Evolutionary conservation across 2,797 vertebrate species (phyloP).

Genomic region (Spinus olivaceus): DNA sequence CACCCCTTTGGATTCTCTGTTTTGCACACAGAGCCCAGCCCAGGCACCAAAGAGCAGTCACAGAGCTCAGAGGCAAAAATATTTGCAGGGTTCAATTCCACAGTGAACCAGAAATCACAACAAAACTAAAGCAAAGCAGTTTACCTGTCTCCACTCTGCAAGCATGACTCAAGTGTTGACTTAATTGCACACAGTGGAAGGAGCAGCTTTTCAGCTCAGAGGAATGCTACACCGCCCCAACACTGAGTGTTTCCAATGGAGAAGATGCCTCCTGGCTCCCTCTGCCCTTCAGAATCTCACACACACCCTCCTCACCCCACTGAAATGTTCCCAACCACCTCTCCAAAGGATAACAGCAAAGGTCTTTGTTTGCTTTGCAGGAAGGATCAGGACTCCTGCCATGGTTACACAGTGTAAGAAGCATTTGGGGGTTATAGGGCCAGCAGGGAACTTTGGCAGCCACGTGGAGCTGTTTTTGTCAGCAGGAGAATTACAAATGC

Average conservation of each 20-base stretch:
- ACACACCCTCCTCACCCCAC: slow-evolving; percentile 5
- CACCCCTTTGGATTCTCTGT: background rate
- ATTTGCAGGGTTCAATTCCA: background rate
- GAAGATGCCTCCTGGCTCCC: slow-evolving; percentile 23
- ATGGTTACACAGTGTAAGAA: background rate
- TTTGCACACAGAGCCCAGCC: too few relatives aligned
- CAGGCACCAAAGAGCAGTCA: background rate
- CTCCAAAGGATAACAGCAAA: slow-evolving; percentile 14
- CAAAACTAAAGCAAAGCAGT: background rate
- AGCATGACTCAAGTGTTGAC: slow-evolving; percentile 23
- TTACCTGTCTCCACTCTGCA: background rate
- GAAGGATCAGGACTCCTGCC: background rate
- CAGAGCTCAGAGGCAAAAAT: background rate
- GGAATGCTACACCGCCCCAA: slow-evolving; percentile 6
- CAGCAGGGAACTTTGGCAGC: background rate
- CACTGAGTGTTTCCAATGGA: background rate
- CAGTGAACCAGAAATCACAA: background rate
- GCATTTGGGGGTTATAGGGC: background rate
- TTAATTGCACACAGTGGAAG: background rate
- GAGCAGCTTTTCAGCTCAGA: slow-evolving; percentile 38
- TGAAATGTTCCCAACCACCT: background rate
- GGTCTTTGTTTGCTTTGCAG: background rate
- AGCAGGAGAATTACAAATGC: background rate
- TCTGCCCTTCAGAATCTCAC: slow-evolving; percentile 19
- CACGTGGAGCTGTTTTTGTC: background rate